Percentiles rank a stretch among this genome's conserved stretches.
These are phyloP conservation scores for Drosophila hydei DNA, from an alignment of 1,140 invertebrate genomes.

Conservation along the genomic window DNA sequence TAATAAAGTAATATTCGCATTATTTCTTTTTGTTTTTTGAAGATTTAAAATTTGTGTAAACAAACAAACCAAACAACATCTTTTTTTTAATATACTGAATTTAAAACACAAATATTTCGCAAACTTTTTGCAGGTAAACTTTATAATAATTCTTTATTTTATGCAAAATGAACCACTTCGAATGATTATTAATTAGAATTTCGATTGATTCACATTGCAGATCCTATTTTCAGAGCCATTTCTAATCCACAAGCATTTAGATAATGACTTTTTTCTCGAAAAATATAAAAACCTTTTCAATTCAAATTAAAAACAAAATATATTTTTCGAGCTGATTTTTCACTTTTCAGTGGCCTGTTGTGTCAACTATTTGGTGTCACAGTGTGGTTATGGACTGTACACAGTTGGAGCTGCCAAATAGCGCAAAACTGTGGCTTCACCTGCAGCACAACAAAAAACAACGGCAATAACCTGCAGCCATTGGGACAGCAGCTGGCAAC, in stretches of 20 bases:
- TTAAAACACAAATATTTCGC: too few relatives aligned
- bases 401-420: conserved; percentile 15
- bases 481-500: not conserved
- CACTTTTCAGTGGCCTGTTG: conserved; percentile 11
- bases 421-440: conserved; percentile 16
- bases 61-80: too few relatives aligned
- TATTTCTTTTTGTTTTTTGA: too few relatives aligned
- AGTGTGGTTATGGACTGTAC: conserved; percentile 19
- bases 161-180: too few relatives aligned
- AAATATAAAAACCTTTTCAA: not conserved
- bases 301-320: not conserved
- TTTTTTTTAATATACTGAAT: too few relatives aligned
- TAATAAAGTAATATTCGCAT: too few relatives aligned
- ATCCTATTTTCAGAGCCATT: too few relatives aligned
- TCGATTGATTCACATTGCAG: too few relatives aligned
- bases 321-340: conserved; percentile 2
- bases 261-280: not conserved
- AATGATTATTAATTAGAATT: too few relatives aligned
- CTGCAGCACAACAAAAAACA: conserved; percentile 16
- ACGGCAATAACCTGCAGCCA: conserved; percentile 5
- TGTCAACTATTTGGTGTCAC: conserved; percentile 17
- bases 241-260: not conserved
- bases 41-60: too few relatives aligned
- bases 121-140: too few relatives aligned
- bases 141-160: too few relatives aligned